These are phyloP conservation scores for Pseudococcus jackbeardsleyi DNA, from an alignment of 2,888 invertebrate genomes.

Conservation along the genomic window DNA sequence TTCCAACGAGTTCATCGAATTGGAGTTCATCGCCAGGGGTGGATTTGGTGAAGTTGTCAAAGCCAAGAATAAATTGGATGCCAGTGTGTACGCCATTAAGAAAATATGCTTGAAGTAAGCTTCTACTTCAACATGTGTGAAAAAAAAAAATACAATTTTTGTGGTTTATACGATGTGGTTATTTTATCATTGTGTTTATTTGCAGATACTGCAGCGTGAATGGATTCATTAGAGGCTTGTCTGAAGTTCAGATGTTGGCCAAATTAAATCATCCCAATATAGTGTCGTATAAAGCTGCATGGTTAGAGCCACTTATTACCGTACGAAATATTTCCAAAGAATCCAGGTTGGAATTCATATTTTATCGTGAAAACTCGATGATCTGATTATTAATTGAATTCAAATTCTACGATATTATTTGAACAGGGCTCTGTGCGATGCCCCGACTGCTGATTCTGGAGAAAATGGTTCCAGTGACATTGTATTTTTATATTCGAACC, in stretches of 20 bases:
- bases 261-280: slow-evolving; percentile 84
- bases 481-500: slow-evolving; percentile 46
- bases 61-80: slow-evolving; percentile 82
- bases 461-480: slow-evolving; percentile 60
- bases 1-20: slow-evolving; percentile 79
- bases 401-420: not conserved
- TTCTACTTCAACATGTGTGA: slow-evolving; percentile 56
- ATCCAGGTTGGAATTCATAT: slow-evolving; percentile 1
- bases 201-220: slow-evolving; percentile 74
- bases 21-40: slow-evolving; percentile 79
- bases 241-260: slow-evolving; percentile 86
- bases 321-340: slow-evolving; percentile 46
- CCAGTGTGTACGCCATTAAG: slow-evolving; percentile 84
- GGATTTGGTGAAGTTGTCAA: slow-evolving; percentile 84
- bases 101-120: slow-evolving; percentile 73
- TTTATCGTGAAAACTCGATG: not conserved
- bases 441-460: slow-evolving; percentile 24
- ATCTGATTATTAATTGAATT: not conserved
- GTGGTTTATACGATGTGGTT: slow-evolving; percentile 27
- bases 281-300: slow-evolving; percentile 86
- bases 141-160: not conserved
- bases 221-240: slow-evolving; percentile 77
- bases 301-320: slow-evolving; percentile 78
- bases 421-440: not conserved
- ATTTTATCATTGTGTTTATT: slow-evolving; percentile 69